phyloP scores from a whole-genome alignment of 2,888 invertebrate species.

The Parapristionchus giblindavisi region DNA sequence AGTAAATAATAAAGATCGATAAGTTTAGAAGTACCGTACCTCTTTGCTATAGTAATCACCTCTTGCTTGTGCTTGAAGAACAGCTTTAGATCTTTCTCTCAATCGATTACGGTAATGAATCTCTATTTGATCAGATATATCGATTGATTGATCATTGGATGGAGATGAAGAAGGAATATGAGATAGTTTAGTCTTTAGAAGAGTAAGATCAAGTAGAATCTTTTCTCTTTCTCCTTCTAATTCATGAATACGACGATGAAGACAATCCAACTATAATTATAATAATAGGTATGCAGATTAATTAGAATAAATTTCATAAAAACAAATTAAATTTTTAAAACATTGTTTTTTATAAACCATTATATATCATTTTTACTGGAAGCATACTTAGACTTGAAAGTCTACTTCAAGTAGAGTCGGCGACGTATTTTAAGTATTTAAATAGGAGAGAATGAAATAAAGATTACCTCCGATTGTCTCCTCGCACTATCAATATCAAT shows the following conservation, averaged over 20 bases:
- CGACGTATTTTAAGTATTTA: background rate
- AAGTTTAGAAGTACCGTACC: conserved; percentile 5
- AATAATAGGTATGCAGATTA: background rate
- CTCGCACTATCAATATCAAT: background rate
- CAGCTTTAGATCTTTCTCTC: background rate
- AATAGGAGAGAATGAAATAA: background rate
- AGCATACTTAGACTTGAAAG: background rate
- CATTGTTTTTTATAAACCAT: background rate
- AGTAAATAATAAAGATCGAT: background rate
- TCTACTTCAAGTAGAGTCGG: background rate
- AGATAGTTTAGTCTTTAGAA: conserved; percentile 40
- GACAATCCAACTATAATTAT: background rate
- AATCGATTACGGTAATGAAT: conserved; percentile 12
- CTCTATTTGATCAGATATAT: conserved; percentile 9
- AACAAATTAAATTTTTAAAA: background rate
- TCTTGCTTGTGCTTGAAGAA: background rate
- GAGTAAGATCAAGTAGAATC: conserved; percentile 46
- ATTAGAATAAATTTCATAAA: background rate
- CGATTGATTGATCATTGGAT: background rate
- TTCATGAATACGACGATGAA: conserved; percentile 32
- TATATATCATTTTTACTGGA: background rate
- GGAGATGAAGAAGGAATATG: background rate
- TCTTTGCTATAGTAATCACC: conserved; percentile 33
- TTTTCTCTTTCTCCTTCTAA: conserved; percentile 48
- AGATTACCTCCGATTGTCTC: conserved; percentile 4